Evolutionary conservation across 2,888 invertebrate species (phyloP).

Genomic region (Anarsia innoxiella): DNA sequence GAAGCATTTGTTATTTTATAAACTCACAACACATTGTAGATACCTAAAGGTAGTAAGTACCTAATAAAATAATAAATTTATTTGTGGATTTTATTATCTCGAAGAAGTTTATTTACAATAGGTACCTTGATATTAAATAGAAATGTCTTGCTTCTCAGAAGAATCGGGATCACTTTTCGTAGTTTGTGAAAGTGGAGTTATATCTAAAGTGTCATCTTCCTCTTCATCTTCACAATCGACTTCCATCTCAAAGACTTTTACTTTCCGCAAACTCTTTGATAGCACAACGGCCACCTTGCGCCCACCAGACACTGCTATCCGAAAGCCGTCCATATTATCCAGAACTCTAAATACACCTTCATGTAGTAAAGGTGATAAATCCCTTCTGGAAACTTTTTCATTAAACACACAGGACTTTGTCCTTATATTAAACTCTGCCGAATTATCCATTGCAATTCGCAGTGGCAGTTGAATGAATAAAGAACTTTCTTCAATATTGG

Average conservation of each 20-base stretch:
- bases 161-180: constrained; percentile 34
- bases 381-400: constrained; percentile 62
- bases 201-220: constrained; percentile 76
- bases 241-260: constrained; percentile 94
- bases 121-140: too few relatives aligned
- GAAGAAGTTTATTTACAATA: too few relatives aligned
- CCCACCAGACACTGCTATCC: constrained; percentile 89
- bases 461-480: constrained; percentile 68
- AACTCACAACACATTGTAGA: too few relatives aligned
- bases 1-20: too few relatives aligned
- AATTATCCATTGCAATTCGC: constrained; percentile 63
- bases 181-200: constrained; percentile 52
- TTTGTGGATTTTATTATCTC: too few relatives aligned
- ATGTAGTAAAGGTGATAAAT: constrained; percentile 71
- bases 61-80: too few relatives aligned
- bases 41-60: too few relatives aligned
- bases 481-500: constrained; percentile 49
- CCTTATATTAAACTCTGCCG: constrained; percentile 49
- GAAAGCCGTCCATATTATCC: constrained; percentile 79
- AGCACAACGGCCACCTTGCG: constrained; percentile 89
- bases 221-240: constrained; percentile 94
- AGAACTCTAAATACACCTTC: constrained; percentile 73
- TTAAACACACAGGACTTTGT: constrained; percentile 53
- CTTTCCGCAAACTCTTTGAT: constrained; percentile 85
- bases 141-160: too few relatives aligned